Evolutionary conservation across 2,888 invertebrate genomes (phyloP).

Genomic region (Hesperia comma): DNA sequence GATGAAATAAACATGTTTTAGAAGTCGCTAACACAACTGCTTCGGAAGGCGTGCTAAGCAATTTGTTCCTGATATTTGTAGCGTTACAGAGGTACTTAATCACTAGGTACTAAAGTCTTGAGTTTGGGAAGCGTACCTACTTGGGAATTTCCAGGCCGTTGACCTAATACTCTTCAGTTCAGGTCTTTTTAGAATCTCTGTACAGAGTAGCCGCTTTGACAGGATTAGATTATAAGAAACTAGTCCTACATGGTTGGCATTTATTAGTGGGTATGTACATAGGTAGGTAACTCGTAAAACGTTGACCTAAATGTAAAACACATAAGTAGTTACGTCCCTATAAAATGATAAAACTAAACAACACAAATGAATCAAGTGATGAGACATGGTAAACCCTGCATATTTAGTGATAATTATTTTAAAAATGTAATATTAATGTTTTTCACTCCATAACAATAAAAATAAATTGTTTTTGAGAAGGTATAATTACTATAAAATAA

Average conservation of each 20-base stretch:
- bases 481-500: too few relatives aligned
- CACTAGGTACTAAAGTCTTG: too few relatives aligned
- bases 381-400: constrained; percentile 28
- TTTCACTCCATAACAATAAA: background rate
- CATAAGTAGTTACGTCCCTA: background rate
- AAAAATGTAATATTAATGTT: constrained; percentile 6
- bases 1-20: constrained; percentile 28
- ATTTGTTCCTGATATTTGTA: background rate
- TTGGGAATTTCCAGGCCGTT: too few relatives aligned
- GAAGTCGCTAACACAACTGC: constrained; percentile 11
- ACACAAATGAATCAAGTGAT: constrained; percentile 10
- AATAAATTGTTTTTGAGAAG: too few relatives aligned
- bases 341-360: background rate
- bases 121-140: too few relatives aligned
- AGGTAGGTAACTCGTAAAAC: too few relatives aligned
- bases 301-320: background rate
- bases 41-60: background rate
- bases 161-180: too few relatives aligned
- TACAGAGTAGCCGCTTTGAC: background rate
- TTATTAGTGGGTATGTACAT: too few relatives aligned
- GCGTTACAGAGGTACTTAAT: background rate
- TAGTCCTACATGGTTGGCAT: too few relatives aligned
- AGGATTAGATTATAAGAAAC: background rate
- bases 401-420: constrained; percentile 11
- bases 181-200: too few relatives aligned